Conservation (phyloP, 1,140 invertebrate species). For the Ephestia elutella region DNA sequence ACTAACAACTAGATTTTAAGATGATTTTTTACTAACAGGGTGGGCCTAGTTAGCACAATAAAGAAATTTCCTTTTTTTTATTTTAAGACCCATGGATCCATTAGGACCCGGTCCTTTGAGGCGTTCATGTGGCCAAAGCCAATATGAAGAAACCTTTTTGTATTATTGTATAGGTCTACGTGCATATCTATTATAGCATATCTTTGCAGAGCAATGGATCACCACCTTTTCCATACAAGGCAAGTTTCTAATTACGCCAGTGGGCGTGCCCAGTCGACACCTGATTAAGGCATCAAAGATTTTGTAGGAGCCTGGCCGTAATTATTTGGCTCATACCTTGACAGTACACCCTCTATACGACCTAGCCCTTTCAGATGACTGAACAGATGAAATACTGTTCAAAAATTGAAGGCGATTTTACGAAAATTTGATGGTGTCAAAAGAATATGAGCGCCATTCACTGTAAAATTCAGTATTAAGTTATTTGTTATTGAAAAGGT, state of each 20-base stretch:
- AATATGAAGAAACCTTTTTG: no score
- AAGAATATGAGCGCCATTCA: not conserved
- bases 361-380: not conserved
- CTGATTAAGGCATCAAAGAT: constrained; percentile 56
- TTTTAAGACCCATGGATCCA: no score
- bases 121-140: no score
- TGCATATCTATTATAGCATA: no score
- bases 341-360: constrained; percentile 12
- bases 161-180: no score
- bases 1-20: no score
- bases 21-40: no score
- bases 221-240: constrained; percentile 23
- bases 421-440: not conserved
- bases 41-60: no score
- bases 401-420: not conserved
- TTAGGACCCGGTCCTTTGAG: no score
- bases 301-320: constrained; percentile 29
- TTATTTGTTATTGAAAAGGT: no score
- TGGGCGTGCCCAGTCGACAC: constrained; percentile 39
- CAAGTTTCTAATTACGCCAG: constrained; percentile 50
- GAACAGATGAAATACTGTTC: not conserved
- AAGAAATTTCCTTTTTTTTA: no score
- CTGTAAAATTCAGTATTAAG: no score
- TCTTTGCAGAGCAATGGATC: not conserved
- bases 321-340: constrained; percentile 32